Evolutionary conservation across 53 echinoderm and acorn worm genomes (phyloP).

Genomic region (Actinopyga echinites): DNA sequence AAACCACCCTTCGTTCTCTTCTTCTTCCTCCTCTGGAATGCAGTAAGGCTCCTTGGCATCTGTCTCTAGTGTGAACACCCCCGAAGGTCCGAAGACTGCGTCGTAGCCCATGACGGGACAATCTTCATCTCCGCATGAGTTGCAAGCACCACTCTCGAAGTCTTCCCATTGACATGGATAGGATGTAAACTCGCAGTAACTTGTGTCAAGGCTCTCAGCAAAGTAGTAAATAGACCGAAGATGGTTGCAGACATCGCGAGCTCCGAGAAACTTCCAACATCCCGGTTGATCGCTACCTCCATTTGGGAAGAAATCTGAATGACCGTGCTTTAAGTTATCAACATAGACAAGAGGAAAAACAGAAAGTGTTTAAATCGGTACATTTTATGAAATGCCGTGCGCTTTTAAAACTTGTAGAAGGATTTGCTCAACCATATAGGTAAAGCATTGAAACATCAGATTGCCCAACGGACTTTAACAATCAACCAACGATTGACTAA

Average conservation of each 20-base stretch:
- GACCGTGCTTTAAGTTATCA: background rate
- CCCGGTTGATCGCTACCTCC: background rate
- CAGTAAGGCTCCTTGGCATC: background rate
- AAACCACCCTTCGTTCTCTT: background rate
- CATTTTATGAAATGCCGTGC: too few relatives aligned
- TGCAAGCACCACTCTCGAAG: background rate
- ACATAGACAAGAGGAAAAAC: too few relatives aligned
- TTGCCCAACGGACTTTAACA: too few relatives aligned
- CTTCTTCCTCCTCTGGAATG: slow-evolving; percentile 1
- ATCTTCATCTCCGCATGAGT: background rate
- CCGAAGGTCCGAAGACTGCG: background rate
- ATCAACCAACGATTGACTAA: too few relatives aligned
- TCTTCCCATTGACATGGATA: slow-evolving; percentile 3
- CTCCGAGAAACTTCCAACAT: background rate
- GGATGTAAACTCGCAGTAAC: background rate
- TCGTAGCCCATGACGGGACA: slow-evolving; percentile 4
- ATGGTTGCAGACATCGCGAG: background rate
- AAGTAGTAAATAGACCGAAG: background rate
- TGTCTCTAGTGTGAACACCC: background rate
- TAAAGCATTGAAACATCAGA: too few relatives aligned
- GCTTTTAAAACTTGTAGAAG: too few relatives aligned
- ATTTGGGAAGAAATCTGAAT: background rate
- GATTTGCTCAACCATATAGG: too few relatives aligned
- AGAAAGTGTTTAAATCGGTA: too few relatives aligned
- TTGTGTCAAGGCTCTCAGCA: background rate